Evolutionary conservation across 2,113 vertebrate species (phyloP), one percentile per base, ranked within the genome.

Genomic region (Hemichromis elongatus): DNA sequence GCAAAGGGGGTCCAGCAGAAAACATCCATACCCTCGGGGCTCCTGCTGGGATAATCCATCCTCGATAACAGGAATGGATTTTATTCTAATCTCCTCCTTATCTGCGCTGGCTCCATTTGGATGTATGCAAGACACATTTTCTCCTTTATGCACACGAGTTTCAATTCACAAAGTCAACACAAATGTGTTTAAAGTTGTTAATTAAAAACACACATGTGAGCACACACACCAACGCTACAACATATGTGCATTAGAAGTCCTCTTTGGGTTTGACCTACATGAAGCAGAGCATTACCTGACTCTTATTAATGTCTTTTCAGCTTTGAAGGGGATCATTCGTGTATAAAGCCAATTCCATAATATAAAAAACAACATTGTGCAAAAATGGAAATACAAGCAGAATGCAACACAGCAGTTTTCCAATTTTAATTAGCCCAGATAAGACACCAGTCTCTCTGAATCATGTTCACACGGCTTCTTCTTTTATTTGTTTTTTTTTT

Each of bases 161-260:
- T 82, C 81, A 56, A 45, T 90, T 91, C 77, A 88, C 86, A 89
- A 68, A 88, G 83, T 90, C 88, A 92, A 90, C 85, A 86, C n/a
- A 18, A 61, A 55, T 33, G 47, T 91, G 85, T 90, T 91, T 91
- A 86, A 85, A 61, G 59, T 85, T 66, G 70, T 59, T 90, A 91
- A 94, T 93, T 93, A 91, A 94, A 91, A 90, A 86, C 87, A 86
- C 81, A 91, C 88, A 85, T 1, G 3, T 28, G 50, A 26, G 61
- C 68, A 18, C 35, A 55, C 26, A 13, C 63, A 37, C 21, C 12
- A 11, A 5, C n/a, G 6, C 16, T 10, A 19, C 47, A 70, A 2
- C 59, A 30, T 24, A 16, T 35, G 24, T 14, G 50, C 35, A 8
- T 7, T 5, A 16, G 37, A 56, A 50, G 42, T 56, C 19, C 14